These are phyloP conservation scores for Chironomus striatipennis DNA, from an alignment of 1,140 invertebrate species.

Conservation along the genomic window DNA sequence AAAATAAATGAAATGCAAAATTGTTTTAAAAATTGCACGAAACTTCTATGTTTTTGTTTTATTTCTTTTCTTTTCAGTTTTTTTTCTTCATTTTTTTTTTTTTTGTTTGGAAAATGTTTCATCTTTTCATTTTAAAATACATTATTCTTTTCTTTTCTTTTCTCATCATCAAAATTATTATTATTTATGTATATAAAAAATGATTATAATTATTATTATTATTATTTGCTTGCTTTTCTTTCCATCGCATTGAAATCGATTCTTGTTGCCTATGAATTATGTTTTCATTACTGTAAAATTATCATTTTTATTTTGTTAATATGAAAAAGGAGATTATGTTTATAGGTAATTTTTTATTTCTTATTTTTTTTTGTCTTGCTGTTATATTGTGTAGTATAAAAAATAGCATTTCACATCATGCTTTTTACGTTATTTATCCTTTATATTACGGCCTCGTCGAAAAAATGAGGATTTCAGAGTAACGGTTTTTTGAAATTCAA, in stretches of 20 bases:
- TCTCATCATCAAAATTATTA: background rate
- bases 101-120: background rate
- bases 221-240: background rate
- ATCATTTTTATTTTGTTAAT: background rate
- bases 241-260: background rate
- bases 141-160: background rate
- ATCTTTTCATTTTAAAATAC: background rate
- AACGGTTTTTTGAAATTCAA: no score
- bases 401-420: constrained; percentile 17
- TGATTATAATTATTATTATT: background rate
- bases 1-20: background rate
- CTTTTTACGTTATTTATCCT: background rate
- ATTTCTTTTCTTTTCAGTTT: background rate
- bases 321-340: background rate
- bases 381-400: constrained; percentile 20
- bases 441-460: background rate
- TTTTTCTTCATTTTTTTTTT: background rate
- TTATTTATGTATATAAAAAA: constrained; percentile 6
- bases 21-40: background rate
- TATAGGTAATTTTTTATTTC: background rate
- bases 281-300: background rate
- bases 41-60: background rate
- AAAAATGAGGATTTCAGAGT: no score
- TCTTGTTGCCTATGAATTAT: constrained; percentile 3
- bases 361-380: background rate